Evolutionary conservation across 2,113 vertebrate species (phyloP).

Genomic region (Xyrauchen texanus): DNA sequence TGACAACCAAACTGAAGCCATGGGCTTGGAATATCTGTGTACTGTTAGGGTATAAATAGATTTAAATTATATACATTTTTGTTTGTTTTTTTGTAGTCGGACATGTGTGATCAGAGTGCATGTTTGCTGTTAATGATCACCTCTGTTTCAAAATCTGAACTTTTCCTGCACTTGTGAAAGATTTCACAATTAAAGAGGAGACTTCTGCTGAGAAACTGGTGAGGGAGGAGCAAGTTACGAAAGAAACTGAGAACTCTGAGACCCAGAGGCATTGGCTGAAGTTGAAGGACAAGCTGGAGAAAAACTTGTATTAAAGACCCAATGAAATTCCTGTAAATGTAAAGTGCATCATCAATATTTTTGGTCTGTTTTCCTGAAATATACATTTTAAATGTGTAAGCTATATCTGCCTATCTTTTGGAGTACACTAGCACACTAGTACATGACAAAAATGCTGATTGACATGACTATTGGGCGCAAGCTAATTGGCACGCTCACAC

Average conservation of each 20-base stretch:
- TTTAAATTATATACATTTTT: too few relatives aligned
- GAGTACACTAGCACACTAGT: too few relatives aligned
- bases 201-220: constrained; percentile 47
- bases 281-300: constrained; percentile 33
- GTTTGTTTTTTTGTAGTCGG: not conserved
- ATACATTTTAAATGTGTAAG: too few relatives aligned
- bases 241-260: constrained; percentile 42
- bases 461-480: too few relatives aligned
- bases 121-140: constrained; percentile 64
- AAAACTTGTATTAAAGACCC: constrained; percentile 49
- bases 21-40: too few relatives aligned
- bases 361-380: too few relatives aligned
- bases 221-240: not conserved
- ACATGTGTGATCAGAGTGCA: constrained; percentile 50
- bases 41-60: too few relatives aligned
- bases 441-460: too few relatives aligned
- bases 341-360: too few relatives aligned
- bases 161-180: constrained; percentile 43
- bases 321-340: not conserved
- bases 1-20: too few relatives aligned
- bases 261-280: constrained; percentile 23
- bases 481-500: too few relatives aligned
- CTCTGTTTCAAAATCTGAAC: constrained; percentile 32
- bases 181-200: constrained; percentile 60
- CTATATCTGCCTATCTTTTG: too few relatives aligned